These are phyloP conservation scores for Epinephelus moara DNA, from an alignment of 2,113 vertebrate species.

Conservation along the genomic window DNA sequence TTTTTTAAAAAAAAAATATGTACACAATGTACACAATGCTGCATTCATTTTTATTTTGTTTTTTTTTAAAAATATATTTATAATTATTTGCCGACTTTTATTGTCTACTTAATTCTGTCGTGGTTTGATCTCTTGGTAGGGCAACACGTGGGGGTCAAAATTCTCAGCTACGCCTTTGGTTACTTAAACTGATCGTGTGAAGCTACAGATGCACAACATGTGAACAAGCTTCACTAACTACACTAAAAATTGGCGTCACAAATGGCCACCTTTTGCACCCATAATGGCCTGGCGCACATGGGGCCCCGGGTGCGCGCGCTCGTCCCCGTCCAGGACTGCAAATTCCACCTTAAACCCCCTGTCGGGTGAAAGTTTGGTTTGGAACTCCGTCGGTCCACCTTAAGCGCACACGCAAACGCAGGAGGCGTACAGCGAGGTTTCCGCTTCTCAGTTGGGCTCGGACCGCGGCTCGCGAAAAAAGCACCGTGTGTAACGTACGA, in stretches of 20 bases:
- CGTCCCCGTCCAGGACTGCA: constrained; percentile 47
- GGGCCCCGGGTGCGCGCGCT: constrained; percentile 46
- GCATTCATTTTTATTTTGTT: too few species aligned
- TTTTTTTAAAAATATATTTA: not conserved
- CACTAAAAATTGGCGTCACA: not conserved
- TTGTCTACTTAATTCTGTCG: not conserved
- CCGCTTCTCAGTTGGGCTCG: constrained; percentile 86
- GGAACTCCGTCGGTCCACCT: constrained; percentile 82
- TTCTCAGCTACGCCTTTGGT: not conserved
- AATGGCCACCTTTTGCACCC: constrained; percentile 8
- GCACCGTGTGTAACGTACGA: constrained; percentile 75
- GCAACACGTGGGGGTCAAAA: not conserved
- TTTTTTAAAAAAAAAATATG: too few species aligned
- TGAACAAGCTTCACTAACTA: not conserved
- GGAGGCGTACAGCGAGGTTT: constrained; percentile 86
- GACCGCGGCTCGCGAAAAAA: constrained; percentile 85
- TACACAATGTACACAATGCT: too few species aligned
- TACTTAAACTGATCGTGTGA: not conserved
- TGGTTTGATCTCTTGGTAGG: not conserved
- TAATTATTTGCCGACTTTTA: not conserved
- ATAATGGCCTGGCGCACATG: constrained; percentile 26
- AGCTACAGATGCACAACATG: not conserved
- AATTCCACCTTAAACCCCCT: constrained; percentile 84
- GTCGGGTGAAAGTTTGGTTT: constrained; percentile 72
- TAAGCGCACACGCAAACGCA: constrained; percentile 87